Percentiles rank a stretch among this genome's conserved stretches.
These are phyloP conservation scores for Melanocharis versteri DNA, from an alignment of 2,113 vertebrate species.

Conservation along the genomic window DNA sequence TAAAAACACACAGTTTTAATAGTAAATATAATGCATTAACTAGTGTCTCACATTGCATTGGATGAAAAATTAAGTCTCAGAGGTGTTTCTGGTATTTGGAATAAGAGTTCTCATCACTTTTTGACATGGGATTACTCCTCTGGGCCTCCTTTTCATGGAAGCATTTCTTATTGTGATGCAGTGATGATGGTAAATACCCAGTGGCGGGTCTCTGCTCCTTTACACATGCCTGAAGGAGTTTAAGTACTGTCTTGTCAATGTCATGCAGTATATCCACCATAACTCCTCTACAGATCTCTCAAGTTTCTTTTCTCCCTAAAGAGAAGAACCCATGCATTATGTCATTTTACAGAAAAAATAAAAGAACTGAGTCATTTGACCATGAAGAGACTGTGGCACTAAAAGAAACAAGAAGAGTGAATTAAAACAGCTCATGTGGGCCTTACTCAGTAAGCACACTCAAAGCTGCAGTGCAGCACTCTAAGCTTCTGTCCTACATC, in stretches of 20 bases:
- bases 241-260: not conserved
- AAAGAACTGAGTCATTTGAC: not conserved
- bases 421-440: not conserved
- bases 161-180: not conserved
- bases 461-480: not conserved
- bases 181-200: not conserved
- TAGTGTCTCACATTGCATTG: not conserved
- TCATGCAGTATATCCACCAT: not conserved
- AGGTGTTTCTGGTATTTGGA: constrained; percentile 27
- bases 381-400: not conserved
- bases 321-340: not conserved
- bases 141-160: not conserved
- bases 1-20: not conserved
- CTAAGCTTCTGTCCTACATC: not conserved
- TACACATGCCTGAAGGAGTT: not conserved
- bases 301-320: not conserved
- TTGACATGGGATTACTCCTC: constrained; percentile 10
- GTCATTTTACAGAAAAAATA: not conserved
- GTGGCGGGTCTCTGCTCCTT: not conserved
- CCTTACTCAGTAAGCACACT: not conserved
- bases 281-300: not conserved
- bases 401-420: not conserved
- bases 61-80: constrained; percentile 20
- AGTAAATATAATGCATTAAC: constrained; percentile 1
- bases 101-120: constrained; percentile 21